These are phyloP conservation scores for Homalodisca vitripennis DNA, from an alignment of 1,140 invertebrate species.

Conservation along the genomic window DNA sequence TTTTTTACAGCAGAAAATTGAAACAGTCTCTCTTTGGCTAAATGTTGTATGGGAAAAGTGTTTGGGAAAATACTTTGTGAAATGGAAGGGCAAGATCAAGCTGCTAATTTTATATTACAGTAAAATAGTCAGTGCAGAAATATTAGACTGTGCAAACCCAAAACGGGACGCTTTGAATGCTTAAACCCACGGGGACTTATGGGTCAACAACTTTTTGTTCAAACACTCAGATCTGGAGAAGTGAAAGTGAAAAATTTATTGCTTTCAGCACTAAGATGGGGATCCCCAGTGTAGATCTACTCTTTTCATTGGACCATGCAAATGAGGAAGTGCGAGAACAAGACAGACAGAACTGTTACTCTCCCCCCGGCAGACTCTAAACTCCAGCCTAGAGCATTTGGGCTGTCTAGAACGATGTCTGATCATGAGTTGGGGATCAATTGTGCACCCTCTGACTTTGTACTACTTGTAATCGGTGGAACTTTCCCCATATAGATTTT, in stretches of 20 bases:
- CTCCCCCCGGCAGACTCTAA: conserved; percentile 21
- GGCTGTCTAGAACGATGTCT: conserved; percentile 22
- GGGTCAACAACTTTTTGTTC: conserved; percentile 67
- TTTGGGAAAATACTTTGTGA: not conserved
- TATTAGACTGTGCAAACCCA: not conserved
- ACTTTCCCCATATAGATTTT: not conserved
- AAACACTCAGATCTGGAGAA: conserved; percentile 52
- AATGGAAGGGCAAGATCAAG: not conserved
- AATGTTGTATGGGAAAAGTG: not conserved
- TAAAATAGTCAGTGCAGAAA: not conserved
- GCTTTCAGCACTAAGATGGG: conserved; percentile 58
- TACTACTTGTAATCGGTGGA: not conserved
- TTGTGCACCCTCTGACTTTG: not conserved
- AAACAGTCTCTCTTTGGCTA: conserved; percentile 4
- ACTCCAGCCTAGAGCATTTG: not conserved
- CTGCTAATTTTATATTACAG: not conserved
- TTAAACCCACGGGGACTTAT: conserved; percentile 64
- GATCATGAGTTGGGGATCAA: not conserved
- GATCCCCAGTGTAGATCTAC: conserved; percentile 54
- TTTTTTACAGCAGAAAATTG: not conserved
- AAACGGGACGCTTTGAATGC: conserved; percentile 51
- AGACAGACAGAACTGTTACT: conserved; percentile 19
- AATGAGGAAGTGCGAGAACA: conserved; percentile 45
- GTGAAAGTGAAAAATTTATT: conserved; percentile 56
- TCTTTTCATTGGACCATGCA: conserved; percentile 55